phyloP scores from a whole-genome alignment of 2,113 vertebrate species.

The Orcinus orca region DNA sequence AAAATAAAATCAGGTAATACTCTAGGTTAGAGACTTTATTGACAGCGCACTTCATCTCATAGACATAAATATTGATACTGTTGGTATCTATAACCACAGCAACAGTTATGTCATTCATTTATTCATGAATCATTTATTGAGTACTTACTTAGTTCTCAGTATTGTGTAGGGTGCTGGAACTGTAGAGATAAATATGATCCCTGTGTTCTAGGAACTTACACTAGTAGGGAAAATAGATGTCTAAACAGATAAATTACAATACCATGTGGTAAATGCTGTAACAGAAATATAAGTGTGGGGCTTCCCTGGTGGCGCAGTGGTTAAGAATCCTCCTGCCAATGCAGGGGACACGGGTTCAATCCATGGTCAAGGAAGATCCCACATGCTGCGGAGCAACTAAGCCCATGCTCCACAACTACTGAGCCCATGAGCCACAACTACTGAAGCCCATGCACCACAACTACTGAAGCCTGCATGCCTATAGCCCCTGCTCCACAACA shows the following conservation, averaged over 20 bases:
- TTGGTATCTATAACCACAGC: background rate
- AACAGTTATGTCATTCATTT: slow-evolving; percentile 23
- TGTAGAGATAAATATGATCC: background rate
- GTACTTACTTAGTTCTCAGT: background rate
- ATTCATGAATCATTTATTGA: slow-evolving; percentile 16
- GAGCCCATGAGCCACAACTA: too few relatives aligned
- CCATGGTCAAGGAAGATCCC: too few relatives aligned
- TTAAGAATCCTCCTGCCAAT: too few relatives aligned
- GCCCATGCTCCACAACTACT: too few relatives aligned
- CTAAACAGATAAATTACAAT: background rate
- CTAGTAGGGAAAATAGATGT: background rate
- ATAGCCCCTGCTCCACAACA: too few relatives aligned
- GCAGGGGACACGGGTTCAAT: too few relatives aligned
- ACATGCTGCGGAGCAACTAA: too few relatives aligned
- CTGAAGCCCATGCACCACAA: too few relatives aligned
- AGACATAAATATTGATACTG: background rate
- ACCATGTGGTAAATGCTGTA: background rate
- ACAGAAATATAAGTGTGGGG: background rate
- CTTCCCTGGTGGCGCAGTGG: too few relatives aligned
- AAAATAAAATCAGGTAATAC: slow-evolving; percentile 31
- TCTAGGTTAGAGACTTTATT: slow-evolving; percentile 21
- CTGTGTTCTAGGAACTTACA: background rate
- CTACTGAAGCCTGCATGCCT: too few relatives aligned
- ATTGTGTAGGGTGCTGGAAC: background rate
- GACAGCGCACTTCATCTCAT: background rate